Evolutionary conservation across 1,140 invertebrate species (phyloP).

Genomic region (Yoshiicerus persimilis): DNA sequence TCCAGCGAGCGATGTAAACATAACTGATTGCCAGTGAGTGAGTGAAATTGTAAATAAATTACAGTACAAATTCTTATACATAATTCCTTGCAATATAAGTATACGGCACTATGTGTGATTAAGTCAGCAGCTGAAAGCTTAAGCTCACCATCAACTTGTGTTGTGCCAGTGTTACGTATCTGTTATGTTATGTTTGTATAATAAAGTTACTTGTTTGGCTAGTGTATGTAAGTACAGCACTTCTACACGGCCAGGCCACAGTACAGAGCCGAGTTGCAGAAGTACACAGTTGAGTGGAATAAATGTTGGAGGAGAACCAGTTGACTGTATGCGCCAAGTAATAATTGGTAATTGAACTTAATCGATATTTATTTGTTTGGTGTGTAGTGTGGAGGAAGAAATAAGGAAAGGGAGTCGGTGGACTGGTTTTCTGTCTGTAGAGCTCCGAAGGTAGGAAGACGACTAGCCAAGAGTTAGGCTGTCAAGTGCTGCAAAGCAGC

Average conservation of each 20-base stretch:
- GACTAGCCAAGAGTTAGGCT: conserved; percentile 25
- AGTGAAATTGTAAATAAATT: background rate
- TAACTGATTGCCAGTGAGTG: background rate
- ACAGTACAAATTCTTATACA: background rate
- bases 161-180: background rate
- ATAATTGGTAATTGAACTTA: conserved; percentile 45
- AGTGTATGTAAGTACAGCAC: background rate
- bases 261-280: background rate
- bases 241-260: background rate
- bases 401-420: conserved; percentile 17
- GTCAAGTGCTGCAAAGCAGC: conserved; percentile 4
- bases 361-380: conserved; percentile 41
- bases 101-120: background rate
- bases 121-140: background rate
- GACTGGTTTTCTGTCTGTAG: conserved; percentile 9
- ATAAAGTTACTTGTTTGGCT: background rate
- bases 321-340: conserved; percentile 24
- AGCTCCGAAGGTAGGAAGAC: conserved; percentile 17
- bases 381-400: background rate
- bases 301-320: conserved; percentile 13
- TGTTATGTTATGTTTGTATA: background rate
- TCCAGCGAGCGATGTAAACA: background rate
- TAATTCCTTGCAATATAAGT: background rate
- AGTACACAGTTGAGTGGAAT: background rate
- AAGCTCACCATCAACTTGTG: too few relatives aligned